Evolutionary conservation across 2,113 vertebrate species (phyloP), one percentile per base, ranked within the genome.

Genomic region (Pteruthius melanotis): DNA sequence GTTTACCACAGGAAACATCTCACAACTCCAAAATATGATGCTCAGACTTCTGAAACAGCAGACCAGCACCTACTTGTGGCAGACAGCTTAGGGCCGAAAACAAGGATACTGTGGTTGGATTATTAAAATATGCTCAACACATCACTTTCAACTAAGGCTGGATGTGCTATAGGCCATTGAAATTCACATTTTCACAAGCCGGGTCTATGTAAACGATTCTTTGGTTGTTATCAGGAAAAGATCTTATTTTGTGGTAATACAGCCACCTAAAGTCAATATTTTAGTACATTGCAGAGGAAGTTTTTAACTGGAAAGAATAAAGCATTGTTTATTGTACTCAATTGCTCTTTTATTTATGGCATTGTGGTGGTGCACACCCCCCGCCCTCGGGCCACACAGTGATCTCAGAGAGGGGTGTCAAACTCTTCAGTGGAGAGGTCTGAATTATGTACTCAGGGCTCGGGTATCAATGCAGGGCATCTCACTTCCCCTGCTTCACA

Each of bases 231-330:
- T n/a, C 35, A 94, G 85, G 35, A 88, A 88, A 95, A 95, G 39
- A 86, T 74, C 16, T 15, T 72, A 45, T 68, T 93, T 92, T 96
- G 96, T 3, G 93, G 94, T 95, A 90, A 83, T 69, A 94, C 39
- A 54, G 92, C 87, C 71, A 75, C 47, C 13, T 71, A 61, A 86
- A 94, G 90, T 96, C 95, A 90, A 96, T 97, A 96, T 92, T 88
- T 91, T 81, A 61, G 24, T 80, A 28, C 63, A 56, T 31, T 60
- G 54, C 40, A 89, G 80, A 96, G 94, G 96, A 96, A 96, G 96
- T 95, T 97, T 96, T 96, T 95, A 95, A 96, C 47, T 74, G 45
- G 68, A 70, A 90, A 83, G 60, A 81, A 40, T 83, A 71, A 66
- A 92, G 28, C 39, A 19, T 31, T 90, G 71, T 86, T 96, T 90